Percentiles rank a stretch among this genome's conserved stretches.
Evolutionary conservation across 92 coral and sea anemone genomes (phyloP).

Genomic region (Porites evermanni): DNA sequence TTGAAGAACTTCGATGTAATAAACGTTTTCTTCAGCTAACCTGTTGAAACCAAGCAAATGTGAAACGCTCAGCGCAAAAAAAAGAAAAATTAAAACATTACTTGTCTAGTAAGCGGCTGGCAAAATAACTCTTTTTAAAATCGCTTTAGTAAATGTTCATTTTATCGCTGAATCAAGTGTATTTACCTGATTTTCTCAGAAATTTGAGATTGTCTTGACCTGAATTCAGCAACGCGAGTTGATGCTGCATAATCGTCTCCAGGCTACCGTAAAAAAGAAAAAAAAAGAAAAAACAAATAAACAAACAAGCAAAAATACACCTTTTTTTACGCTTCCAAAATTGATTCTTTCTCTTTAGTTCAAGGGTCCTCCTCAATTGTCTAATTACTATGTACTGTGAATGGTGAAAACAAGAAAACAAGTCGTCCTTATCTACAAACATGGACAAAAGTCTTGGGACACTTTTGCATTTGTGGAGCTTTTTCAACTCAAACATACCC

Average conservation of each 20-base stretch:
- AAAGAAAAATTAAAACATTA: neutral
- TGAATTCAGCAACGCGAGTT: constrained; percentile 42
- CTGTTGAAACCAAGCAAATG: constrained; percentile 16
- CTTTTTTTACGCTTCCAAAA: too few species aligned
- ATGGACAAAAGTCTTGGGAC: too few species aligned
- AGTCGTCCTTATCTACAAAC: too few species aligned
- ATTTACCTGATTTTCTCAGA: constrained; percentile 67
- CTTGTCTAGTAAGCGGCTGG: neutral
- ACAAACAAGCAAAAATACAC: too few species aligned
- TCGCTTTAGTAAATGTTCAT: neutral
- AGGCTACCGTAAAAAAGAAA: constrained; percentile 38
- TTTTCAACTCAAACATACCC: too few species aligned
- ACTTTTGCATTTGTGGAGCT: too few species aligned
- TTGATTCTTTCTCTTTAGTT: too few species aligned
- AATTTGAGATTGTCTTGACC: constrained; percentile 28
- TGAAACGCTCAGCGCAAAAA: neutral
- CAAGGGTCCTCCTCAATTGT: too few species aligned
- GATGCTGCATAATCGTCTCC: constrained; percentile 42
- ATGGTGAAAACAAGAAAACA: too few species aligned
- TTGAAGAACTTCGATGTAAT: constrained; percentile 69
- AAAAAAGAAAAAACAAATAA: too few species aligned
- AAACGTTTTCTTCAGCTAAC: constrained; percentile 44
- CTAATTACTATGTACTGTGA: too few species aligned
- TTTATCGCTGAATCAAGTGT: too few species aligned
- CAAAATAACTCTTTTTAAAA: neutral